Evolutionary conservation across 1,140 invertebrate genomes (phyloP).

Genomic region (Magallana gigas): DNA sequence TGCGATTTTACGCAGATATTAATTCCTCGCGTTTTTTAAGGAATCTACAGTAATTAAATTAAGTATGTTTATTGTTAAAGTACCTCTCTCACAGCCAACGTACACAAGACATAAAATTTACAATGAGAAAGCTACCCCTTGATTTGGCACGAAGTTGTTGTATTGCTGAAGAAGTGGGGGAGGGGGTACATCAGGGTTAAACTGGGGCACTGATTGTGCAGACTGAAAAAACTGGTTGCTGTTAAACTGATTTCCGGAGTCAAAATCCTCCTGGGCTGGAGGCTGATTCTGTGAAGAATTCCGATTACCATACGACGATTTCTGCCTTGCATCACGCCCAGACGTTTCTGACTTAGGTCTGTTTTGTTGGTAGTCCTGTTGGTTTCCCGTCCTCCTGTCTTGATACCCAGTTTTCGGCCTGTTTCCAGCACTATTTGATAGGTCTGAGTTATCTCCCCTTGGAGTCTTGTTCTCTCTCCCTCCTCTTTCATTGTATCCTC

Average conservation of each 20-base stretch:
- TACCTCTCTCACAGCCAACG: no score
- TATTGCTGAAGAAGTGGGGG: conserved; percentile 25
- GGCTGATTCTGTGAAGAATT: neutral
- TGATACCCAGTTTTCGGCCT: conserved; percentile 7
- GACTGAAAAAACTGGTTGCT: conserved; percentile 16
- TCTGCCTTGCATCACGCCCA: neutral
- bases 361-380: conserved; percentile 25
- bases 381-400: neutral
- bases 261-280: neutral
- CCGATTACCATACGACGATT: neutral
- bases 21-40: no score
- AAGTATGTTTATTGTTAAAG: no score
- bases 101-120: no score
- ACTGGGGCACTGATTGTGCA: neutral
- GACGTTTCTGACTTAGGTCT: conserved; percentile 10
- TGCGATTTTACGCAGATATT: no score
- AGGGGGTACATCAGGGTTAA: conserved; percentile 1
- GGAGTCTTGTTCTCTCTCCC: conserved; percentile 16
- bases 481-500: conserved; percentile 18
- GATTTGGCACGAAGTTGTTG: conserved; percentile 2
- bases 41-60: no score
- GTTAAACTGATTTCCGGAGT: neutral
- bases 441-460: neutral
- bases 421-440: neutral
- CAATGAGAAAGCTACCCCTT: neutral